A percentile compares a stretch with the other conserved stretches of the same genome.
These are phyloP conservation scores for Nephrotoma flavescens DNA, from an alignment of 2,888 invertebrate species.

Conservation along the genomic window DNA sequence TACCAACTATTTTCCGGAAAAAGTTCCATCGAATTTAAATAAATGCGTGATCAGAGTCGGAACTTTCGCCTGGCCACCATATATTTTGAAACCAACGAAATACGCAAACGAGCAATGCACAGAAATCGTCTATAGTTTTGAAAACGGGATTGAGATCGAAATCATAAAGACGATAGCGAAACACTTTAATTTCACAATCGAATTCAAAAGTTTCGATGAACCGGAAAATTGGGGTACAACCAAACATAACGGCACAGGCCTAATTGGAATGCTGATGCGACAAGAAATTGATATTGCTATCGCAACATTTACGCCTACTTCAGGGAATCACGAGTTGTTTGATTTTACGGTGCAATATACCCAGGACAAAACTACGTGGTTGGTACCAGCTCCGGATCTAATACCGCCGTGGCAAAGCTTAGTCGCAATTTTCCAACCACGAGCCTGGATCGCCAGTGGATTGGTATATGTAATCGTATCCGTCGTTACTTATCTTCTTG, in stretches of 20 bases:
- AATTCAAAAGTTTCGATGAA: background rate
- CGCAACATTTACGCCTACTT: conserved; percentile 1
- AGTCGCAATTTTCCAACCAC: background rate
- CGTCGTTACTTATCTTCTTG: background rate
- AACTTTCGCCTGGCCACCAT: conserved; percentile 3
- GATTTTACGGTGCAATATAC: conserved; percentile 8
- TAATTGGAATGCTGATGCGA: background rate
- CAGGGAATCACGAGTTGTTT: background rate
- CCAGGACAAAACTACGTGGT: conserved; percentile 7
- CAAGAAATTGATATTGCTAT: conserved; percentile 2
- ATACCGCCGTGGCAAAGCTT: conserved; percentile 5
- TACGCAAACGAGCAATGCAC: background rate
- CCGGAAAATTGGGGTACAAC: conserved; percentile 6
- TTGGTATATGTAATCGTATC: background rate
- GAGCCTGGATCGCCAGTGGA: conserved; percentile 4
- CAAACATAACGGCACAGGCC: background rate
- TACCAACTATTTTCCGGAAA: background rate
- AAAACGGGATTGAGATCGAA: conserved; percentile 4
- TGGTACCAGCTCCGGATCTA: background rate
- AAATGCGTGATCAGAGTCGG: background rate
- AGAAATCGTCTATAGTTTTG: background rate
- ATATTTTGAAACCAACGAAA: background rate
- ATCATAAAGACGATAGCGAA: background rate
- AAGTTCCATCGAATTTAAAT: background rate
- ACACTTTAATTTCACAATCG: conserved; percentile 1